Base-by-base conservation (phyloP, 2,113 vertebrate species). In the Fregata magnificens region DNA sequence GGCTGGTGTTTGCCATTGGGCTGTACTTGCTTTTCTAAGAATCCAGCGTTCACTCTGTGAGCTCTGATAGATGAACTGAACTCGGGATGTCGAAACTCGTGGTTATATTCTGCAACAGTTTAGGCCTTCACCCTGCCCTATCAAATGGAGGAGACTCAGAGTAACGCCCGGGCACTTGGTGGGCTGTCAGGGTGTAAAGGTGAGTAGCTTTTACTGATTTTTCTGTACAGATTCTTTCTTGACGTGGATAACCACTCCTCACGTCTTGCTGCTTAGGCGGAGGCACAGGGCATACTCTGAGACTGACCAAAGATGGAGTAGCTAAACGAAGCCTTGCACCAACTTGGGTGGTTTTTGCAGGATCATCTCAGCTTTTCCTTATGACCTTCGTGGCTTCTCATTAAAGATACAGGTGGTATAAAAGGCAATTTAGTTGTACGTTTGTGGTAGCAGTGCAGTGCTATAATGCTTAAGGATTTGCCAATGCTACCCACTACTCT, bases 111-210 rank as follows among this genome's bases (percentile, higher is more conserved):
- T 82, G 14, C 53, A 53, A 13, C 10, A 34, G 4, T 62, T 73
- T 56, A 52, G 56, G 16, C 6, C 71, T 77, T 89, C 47, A 36
- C 8, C 17, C 3, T 0, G 67, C 78, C 31, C 40, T 38, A 3
- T 25, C 25, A 21, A 24, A 28, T 26, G 71, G 22, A 70, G 29
- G 20, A 76, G 29, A 25, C 52, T 90, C 45, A 14, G 13, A 71
- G 5, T 29, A 59, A n/a, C 0, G 0, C 18, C 26, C 2, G 2
- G 42, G 15, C 40, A 19, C 24, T 67, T 24, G 20, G 5, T 44
- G n/a, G 29, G 9, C 16, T 62, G n/a, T 65, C 19, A 5, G 13
- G 10, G 20, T 63, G 5, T 49, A 26, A 44, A 73, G 42, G 66
- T 76, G 16, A 93, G 52, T 81, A 36, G 40, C 28, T 79, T 53